These are phyloP conservation scores for Chelonia mydas DNA, from an alignment of 2,797 vertebrate species.

Conservation along the genomic window DNA sequence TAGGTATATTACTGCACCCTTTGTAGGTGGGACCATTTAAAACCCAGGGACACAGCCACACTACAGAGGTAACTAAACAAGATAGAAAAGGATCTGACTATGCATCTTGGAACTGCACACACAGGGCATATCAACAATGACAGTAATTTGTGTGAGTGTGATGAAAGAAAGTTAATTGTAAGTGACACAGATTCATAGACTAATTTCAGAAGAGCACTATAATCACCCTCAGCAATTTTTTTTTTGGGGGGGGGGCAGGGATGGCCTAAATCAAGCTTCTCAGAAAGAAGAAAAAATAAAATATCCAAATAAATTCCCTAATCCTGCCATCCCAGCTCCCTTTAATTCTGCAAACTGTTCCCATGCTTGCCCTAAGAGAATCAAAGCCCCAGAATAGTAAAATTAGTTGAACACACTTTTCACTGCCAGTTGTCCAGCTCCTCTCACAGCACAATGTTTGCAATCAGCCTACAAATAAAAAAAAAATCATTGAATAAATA, in stretches of 20 bases:
- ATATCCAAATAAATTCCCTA: background rate
- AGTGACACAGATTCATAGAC: background rate
- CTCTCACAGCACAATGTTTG: background rate
- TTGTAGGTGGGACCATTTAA: background rate
- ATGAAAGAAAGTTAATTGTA: background rate
- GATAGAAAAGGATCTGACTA: background rate
- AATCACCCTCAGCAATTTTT: background rate
- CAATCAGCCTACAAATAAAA: background rate
- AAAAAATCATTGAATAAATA: background rate
- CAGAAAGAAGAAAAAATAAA: background rate
- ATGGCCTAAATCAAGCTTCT: background rate
- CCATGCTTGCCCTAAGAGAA: background rate
- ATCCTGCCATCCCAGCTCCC: background rate
- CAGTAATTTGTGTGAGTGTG: background rate
- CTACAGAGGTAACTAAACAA: background rate
- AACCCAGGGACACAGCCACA: background rate
- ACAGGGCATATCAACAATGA: background rate
- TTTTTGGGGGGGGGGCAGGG: too few relatives aligned
- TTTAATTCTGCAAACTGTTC: background rate
- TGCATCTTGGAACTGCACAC: background rate
- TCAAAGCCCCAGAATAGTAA: background rate
- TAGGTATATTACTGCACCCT: background rate
- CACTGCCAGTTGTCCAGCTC: background rate
- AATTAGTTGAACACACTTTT: background rate
- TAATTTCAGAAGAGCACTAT: background rate